Base-by-base conservation (phyloP, 2,113 vertebrate genomes). In the Jacana jacana region DNA sequence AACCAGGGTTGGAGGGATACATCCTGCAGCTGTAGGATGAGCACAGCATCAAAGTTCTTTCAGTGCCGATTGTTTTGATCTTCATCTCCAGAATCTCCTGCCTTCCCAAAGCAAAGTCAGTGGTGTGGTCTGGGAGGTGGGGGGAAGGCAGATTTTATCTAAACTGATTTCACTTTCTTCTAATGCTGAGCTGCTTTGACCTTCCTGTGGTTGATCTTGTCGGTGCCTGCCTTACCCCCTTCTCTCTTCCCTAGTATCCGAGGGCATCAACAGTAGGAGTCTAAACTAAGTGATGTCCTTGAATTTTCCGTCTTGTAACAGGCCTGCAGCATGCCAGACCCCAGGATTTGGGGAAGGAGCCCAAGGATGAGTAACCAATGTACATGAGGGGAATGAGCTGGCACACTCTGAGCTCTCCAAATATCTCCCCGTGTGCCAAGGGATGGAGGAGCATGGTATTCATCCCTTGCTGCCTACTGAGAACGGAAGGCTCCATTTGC, bases 241-340 rank as follows among this genome's bases (percentile, higher is more conserved):
- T 91, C 23, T 73, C 42, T 48, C 27, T 93, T 71, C 44, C 35
- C 27, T 75, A 5, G 4, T 44, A 51, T 81, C 40, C 54, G 75
- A 77, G 60, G 23, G n/a, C 11, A 17, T 24, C 58, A 37, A 33
- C 58, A 95, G 58, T 75, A 75, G 79, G 51, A 91, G 25, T 44
- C 28, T 70, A 18, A 54, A 10, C 14, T 76, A 48, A 92, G 61
- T 37, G 33, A 3, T 46, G 33, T 80, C 63, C 78, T 87, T 65
- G 63, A 44, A 75, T 54, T 30, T 60, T 88, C 44, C n/a, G 79
- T 92, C 87, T 92, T 27, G 9, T 71, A 48, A 94, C 44, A 54
- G 92, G 40, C 65, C 46, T 94, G 69, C 30, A 23, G 58, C 1
- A 6, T 86, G 93, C 93, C 89, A 95, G 73, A 72, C 75, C 84